These are phyloP conservation scores for Oreonectes daqikongensis DNA, from an alignment of 2,797 vertebrate genomes.

Conservation along the genomic window DNA sequence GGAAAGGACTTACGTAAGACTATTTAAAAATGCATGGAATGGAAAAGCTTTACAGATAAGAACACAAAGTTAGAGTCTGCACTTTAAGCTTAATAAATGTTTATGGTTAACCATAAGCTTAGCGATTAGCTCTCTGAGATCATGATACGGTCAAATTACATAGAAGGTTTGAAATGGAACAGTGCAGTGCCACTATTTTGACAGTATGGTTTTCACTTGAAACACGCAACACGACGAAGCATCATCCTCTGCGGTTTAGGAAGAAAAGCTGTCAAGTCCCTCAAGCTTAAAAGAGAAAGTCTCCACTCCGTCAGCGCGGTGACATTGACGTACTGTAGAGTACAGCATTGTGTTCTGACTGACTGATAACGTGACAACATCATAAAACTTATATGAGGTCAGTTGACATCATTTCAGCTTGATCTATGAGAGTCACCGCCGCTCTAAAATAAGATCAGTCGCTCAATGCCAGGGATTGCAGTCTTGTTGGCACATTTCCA, in stretches of 20 bases:
- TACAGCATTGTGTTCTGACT: slow-evolving; percentile 1
- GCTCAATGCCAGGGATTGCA: background rate
- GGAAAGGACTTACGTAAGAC: slow-evolving; percentile 15
- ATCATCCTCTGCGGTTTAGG: background rate
- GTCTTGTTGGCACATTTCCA: slow-evolving; percentile 1
- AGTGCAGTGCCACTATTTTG: slow-evolving; percentile 30
- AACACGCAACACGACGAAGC: slow-evolving; percentile 32
- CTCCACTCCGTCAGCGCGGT: background rate
- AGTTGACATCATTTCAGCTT: slow-evolving; percentile 23
- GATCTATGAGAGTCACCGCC: slow-evolving; percentile 15
- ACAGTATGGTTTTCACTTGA: slow-evolving; percentile 34
- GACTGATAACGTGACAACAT: slow-evolving; percentile 26
- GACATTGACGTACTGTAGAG: background rate
- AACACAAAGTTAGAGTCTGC: slow-evolving; percentile 20
- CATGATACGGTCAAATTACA: slow-evolving; percentile 48
- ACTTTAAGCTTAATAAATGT: slow-evolving; percentile 37
- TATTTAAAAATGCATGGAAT: slow-evolving; percentile 44
- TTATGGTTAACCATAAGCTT: slow-evolving; percentile 17
- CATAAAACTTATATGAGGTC: slow-evolving; percentile 25
- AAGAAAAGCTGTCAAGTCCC: slow-evolving; percentile 2
- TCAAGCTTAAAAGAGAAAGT: background rate
- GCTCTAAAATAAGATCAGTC: background rate
- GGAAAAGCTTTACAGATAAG: slow-evolving; percentile 27
- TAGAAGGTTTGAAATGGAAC: slow-evolving; percentile 40
- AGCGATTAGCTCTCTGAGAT: slow-evolving; percentile 49